Conservation (phyloP, 1,140 invertebrate genomes). For the Tetraneura akinire region DNA sequence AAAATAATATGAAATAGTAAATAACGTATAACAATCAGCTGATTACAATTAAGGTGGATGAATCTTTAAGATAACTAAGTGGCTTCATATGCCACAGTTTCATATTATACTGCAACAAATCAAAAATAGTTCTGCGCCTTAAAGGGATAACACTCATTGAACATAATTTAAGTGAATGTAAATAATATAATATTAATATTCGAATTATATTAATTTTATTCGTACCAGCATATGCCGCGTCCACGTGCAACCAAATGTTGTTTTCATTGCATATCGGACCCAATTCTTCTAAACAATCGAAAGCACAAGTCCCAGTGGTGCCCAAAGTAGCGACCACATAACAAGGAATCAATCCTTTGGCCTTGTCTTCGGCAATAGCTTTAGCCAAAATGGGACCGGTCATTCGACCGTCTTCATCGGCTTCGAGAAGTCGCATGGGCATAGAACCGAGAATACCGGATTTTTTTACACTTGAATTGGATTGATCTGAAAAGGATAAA, state of each 20-base stretch:
- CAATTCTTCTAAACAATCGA: constrained; percentile 82
- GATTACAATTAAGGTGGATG: too few relatives aligned
- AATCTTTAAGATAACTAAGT: too few relatives aligned
- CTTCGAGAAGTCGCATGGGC: constrained; percentile 75
- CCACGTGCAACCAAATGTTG: constrained; percentile 83
- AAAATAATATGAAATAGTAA: too few relatives aligned
- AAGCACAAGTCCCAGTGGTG: constrained; percentile 90
- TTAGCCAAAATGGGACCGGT: constrained; percentile 73
- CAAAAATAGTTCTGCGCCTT: too few relatives aligned
- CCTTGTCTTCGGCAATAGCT: constrained; percentile 74
- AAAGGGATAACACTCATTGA: too few relatives aligned
- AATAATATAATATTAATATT: too few relatives aligned
- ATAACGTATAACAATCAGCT: too few relatives aligned
- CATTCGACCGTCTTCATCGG: constrained; percentile 73
- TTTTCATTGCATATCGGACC: constrained; percentile 77
- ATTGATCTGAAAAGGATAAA: constrained; percentile 66
- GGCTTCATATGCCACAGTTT: too few relatives aligned
- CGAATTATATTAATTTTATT: too few relatives aligned
- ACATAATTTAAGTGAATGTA: too few relatives aligned
- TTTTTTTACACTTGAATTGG: constrained; percentile 90
- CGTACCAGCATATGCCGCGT: constrained; percentile 83
- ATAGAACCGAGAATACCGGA: constrained; percentile 80
- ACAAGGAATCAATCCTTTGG: constrained; percentile 75
- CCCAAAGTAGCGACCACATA: constrained; percentile 84
- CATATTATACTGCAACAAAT: too few relatives aligned